Base-by-base conservation (phyloP, 2,113 vertebrate species). In the Rostratula benghalensis region DNA sequence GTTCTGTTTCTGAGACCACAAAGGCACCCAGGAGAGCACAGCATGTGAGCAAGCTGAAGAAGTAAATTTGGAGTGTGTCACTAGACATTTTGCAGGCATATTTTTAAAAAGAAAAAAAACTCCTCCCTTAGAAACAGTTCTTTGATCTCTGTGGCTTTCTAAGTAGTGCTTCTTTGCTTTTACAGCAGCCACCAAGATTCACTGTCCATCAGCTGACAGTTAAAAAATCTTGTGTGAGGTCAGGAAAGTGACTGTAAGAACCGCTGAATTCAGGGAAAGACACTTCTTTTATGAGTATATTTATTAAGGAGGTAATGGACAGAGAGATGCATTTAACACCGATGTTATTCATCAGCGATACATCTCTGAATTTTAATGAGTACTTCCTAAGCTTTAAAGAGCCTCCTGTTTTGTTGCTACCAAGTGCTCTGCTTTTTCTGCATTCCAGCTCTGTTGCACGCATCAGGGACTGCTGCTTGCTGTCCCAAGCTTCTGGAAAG, bases 311-410 rank as follows among this genome's bases (percentile, higher is more conserved):
- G 37, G 39, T 85, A 94, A 85, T 82, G 79, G 75, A 41, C 67
- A 61, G 67, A 59, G 37, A 69, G 75, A 50, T 85, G 54, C 48
- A 31, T 90, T 92, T 83, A 86, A 83, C 57, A 60, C 63, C 75
- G 67, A 28, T n/a, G 50, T 81, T 69, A 83, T 53, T 83, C 30
- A 91, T 86, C 67, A 89, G 88, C 46, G 91, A 46, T 13, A 28
- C 21, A 61, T 65, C 41, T 91, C 39, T 86, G 76, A 83, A 91
- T 93, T 96, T 86, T 86, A 75, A 79, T 79, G 67, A 91, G 46
- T n/a, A 50, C 28, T 53, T 65, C 33, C 41, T 83, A 67, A 83
- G 80, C 71, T 89, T 79, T 83, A 61, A 82, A 86, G 76, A 75
- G 10, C 18, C 46, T 85, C 20, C 51, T 94, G 17, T 74, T 94